phyloP scores from a whole-genome alignment of 2,888 invertebrate species.

The Drosophila kambysellisi region DNA sequence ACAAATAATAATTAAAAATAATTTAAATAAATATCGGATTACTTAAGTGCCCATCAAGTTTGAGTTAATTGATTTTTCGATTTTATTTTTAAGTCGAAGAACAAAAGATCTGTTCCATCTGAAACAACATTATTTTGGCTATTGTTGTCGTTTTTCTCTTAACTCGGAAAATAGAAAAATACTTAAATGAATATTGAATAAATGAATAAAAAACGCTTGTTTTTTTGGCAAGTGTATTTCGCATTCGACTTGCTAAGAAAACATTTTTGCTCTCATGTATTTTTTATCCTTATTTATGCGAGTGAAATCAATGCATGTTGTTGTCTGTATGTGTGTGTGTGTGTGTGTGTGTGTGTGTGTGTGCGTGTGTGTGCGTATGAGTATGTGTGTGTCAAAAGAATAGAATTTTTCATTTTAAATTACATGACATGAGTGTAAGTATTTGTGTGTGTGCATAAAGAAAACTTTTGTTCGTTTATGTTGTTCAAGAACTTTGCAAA shows the following conservation, averaged over 20 bases:
- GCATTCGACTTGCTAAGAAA: slow-evolving; percentile 3
- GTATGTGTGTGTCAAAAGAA: slow-evolving; percentile 67
- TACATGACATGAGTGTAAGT: slow-evolving; percentile 49
- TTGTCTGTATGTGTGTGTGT: slow-evolving; percentile 19
- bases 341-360: slow-evolving; percentile 21
- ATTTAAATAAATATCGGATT: neutral
- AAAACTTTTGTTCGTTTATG: slow-evolving; percentile 76
- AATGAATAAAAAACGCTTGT: neutral
- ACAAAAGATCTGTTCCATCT: neutral
- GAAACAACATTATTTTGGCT: neutral
- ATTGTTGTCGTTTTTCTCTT: neutral
- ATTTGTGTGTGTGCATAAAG: slow-evolving; percentile 43
- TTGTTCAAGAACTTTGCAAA: slow-evolving; percentile 68
- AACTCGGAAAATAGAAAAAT: neutral
- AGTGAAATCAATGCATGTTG: slow-evolving; percentile 77
- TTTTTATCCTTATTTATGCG: slow-evolving; percentile 70
- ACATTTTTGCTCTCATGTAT: neutral
- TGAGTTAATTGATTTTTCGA: neutral
- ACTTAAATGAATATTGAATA: neutral
- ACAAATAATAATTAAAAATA: neutral
- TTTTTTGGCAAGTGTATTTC: slow-evolving; percentile 1
- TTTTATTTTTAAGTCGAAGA: neutral
- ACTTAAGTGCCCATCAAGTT: neutral
- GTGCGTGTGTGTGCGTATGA: slow-evolving; percentile 31
- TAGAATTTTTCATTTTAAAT: slow-evolving; percentile 81